These are phyloP conservation scores for Abrostola triplasia DNA, from an alignment of 2,888 invertebrate species.

Conservation along the genomic window DNA sequence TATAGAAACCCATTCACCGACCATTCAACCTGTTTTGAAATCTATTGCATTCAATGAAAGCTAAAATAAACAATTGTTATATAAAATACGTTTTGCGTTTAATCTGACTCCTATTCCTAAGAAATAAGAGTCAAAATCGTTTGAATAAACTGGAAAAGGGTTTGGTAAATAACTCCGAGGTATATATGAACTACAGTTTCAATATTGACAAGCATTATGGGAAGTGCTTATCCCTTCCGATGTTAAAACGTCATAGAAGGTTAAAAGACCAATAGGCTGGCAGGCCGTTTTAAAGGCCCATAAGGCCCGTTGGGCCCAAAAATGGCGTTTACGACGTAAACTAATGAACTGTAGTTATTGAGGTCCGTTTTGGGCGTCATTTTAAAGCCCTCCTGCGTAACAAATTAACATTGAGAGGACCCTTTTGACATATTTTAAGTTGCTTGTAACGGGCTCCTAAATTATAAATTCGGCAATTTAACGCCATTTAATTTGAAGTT, in stretches of 20 bases:
- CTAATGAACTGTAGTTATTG: constrained; percentile 21
- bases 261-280: constrained; percentile 24
- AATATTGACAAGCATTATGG: constrained; percentile 33
- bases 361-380: neutral
- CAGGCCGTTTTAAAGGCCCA: constrained; percentile 15
- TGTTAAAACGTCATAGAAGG: constrained; percentile 29
- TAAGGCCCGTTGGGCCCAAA: constrained; percentile 13
- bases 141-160: neutral
- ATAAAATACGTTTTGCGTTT: too few species aligned
- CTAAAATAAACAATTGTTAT: too few species aligned
- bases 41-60: too few species aligned
- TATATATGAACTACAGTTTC: neutral
- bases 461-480: too few species aligned
- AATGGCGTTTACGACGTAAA: constrained; percentile 16
- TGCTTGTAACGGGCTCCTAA: too few species aligned
- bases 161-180: neutral
- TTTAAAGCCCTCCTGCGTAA: neutral
- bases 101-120: too few species aligned
- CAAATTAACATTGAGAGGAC: neutral
- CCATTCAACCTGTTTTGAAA: too few species aligned
- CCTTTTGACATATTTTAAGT: too few species aligned
- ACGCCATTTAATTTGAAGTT: too few species aligned
- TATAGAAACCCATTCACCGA: too few species aligned
- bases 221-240: constrained; percentile 25
- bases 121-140: too few species aligned